phyloP scores from a whole-genome alignment of 2,113 vertebrate species.

The Gadus chalcogrammus region DNA sequence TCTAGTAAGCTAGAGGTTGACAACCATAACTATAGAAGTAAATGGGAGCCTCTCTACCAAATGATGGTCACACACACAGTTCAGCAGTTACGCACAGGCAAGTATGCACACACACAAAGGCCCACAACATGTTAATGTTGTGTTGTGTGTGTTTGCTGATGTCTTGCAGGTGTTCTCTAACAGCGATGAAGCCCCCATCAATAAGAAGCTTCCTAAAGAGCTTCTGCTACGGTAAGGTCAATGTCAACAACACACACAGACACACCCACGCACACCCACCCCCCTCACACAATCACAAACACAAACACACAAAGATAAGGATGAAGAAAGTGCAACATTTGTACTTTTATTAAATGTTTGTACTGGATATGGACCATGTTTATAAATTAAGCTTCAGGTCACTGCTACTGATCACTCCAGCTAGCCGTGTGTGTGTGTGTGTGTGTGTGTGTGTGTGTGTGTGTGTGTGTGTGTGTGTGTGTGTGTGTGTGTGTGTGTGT shows the following conservation, averaged over 20 bases:
- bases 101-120: background rate
- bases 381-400: constrained; percentile 11
- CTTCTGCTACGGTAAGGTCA: constrained; percentile 86
- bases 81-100: background rate
- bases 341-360: too few species aligned
- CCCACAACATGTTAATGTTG: constrained; percentile 7
- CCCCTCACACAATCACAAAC: background rate
- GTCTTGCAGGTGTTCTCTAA: constrained; percentile 87
- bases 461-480: constrained; percentile 24
- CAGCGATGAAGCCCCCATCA: constrained; percentile 93
- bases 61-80: background rate
- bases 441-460: constrained; percentile 21
- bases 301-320: background rate
- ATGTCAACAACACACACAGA: background rate
- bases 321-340: too few species aligned
- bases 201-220: constrained; percentile 97
- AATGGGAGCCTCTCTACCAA: too few species aligned
- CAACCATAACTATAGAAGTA: constrained; percentile 52
- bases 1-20: constrained; percentile 61
- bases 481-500: constrained; percentile 17
- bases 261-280: constrained; percentile 10
- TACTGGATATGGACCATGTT: too few species aligned
- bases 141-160: constrained; percentile 27
- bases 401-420: constrained; percentile 40
- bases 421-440: constrained; percentile 23